Evolutionary conservation across 2,797 vertebrate genomes (phyloP).

Genomic region (Phrynocephalus guinanensis): DNA sequence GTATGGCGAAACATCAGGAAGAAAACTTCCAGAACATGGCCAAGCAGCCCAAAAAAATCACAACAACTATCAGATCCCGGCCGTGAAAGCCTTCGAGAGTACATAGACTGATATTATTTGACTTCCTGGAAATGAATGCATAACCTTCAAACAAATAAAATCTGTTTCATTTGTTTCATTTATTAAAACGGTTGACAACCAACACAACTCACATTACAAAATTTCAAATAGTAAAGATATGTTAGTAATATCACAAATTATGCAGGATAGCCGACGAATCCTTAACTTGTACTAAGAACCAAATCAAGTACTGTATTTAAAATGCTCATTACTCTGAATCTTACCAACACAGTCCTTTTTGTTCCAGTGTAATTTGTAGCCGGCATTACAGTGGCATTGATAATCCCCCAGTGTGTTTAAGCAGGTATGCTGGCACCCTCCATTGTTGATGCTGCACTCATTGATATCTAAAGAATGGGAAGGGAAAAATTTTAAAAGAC

Average conservation of each 20-base stretch:
- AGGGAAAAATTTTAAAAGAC: not conserved
- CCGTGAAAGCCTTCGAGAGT: too few species aligned
- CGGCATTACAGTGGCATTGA: conserved; percentile 89
- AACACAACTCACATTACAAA: too few species aligned
- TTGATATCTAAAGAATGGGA: conserved; percentile 84
- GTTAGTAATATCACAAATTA: too few species aligned
- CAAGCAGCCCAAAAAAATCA: too few species aligned
- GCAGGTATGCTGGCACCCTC: conserved; percentile 93
- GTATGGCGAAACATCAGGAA: too few species aligned
- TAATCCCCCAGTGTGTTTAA: conserved; percentile 89
- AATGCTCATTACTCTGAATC: conserved; percentile 53
- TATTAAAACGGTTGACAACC: too few species aligned
- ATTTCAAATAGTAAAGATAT: too few species aligned
- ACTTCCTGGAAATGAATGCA: conserved; percentile 36
- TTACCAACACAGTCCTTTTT: conserved; percentile 98
- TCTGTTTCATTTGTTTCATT: not conserved
- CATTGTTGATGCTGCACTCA: conserved; percentile 95
- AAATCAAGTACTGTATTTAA: too few species aligned
- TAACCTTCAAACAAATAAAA: conserved; percentile 31
- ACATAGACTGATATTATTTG: conserved; percentile 6
- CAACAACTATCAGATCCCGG: too few species aligned
- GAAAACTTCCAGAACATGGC: too few species aligned
- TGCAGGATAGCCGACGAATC: too few species aligned
- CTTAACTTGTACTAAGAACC: too few species aligned
- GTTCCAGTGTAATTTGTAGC: conserved; percentile 96